A percentile compares a stretch with the other conserved stretches of the same genome.
These are phyloP conservation scores for Bursaphelenchus mucronatus DNA, from an alignment of 1,140 invertebrate genomes.

Conservation along the genomic window DNA sequence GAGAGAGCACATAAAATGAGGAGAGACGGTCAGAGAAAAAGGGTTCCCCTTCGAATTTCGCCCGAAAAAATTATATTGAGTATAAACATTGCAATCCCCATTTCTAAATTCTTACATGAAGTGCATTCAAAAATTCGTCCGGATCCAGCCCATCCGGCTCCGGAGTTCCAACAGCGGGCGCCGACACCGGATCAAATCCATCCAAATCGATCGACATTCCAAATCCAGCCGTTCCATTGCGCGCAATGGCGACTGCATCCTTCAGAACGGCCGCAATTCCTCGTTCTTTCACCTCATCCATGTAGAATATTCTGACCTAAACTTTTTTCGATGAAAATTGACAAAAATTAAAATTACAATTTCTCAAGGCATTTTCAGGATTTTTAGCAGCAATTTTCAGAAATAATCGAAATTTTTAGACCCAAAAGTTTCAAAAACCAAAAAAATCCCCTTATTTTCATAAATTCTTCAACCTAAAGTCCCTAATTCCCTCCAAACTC, in stretches of 20 bases:
- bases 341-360: too few species aligned
- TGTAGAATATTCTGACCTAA: conserved; percentile 43
- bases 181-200: conserved; percentile 41
- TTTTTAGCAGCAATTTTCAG: too few species aligned
- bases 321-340: background rate
- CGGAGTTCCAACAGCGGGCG: conserved; percentile 44
- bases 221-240: conserved; percentile 38
- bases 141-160: conserved; percentile 7
- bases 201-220: conserved; percentile 52
- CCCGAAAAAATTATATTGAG: too few species aligned
- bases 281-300: conserved; percentile 41
- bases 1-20: too few species aligned
- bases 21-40: too few species aligned
- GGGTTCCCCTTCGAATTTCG: too few species aligned
- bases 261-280: conserved; percentile 43
- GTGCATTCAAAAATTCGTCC: conserved; percentile 9
- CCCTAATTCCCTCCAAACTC: background rate
- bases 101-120: background rate
- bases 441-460: too few species aligned
- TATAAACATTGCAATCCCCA: too few species aligned
- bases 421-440: too few species aligned
- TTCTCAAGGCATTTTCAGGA: too few species aligned
- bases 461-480: too few species aligned
- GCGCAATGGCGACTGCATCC: conserved; percentile 29
- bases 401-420: too few species aligned